Evolutionary conservation across 2,113 vertebrate species (phyloP).

Genomic region (Capreolus pygargus): DNA sequence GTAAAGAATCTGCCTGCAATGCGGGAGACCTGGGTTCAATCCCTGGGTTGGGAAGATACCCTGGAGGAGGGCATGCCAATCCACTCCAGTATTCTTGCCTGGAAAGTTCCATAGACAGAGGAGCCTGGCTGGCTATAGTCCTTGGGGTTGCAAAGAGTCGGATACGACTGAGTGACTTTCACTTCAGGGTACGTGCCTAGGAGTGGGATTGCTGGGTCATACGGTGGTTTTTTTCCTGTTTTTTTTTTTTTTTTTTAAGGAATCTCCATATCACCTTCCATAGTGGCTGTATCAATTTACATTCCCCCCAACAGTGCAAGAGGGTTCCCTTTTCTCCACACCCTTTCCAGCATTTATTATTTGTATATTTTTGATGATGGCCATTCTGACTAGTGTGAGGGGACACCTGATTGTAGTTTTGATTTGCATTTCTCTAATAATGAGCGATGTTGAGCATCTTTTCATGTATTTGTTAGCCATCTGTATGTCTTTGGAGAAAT

Average conservation of each 20-base stretch:
- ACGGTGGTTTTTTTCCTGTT: background rate
- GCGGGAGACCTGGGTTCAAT: fast-evolving
- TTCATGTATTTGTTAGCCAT: background rate
- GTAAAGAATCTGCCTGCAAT: background rate
- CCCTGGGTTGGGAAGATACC: fast-evolving
- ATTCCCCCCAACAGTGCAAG: background rate
- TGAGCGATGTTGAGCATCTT: background rate
- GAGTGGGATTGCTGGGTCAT: background rate
- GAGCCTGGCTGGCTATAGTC: background rate
- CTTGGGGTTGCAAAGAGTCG: background rate
- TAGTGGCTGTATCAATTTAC: background rate
- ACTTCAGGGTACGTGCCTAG: background rate
- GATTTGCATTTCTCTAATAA: background rate
- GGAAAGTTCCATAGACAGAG: background rate
- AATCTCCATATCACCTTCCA: background rate
- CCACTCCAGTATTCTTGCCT: background rate
- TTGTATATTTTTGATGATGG: background rate
- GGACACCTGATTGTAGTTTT: background rate
- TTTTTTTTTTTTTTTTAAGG: background rate
- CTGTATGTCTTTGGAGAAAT: background rate
- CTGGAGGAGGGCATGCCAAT: background rate
- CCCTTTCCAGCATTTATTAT: background rate
- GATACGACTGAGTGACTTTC: background rate
- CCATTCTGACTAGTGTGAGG: background rate
- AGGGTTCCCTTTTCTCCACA: background rate